Percentiles rank a stretch among this genome's conserved stretches.
Evolutionary conservation across 2,888 invertebrate genomes (phyloP).

Genomic region (Tipula confusa): DNA sequence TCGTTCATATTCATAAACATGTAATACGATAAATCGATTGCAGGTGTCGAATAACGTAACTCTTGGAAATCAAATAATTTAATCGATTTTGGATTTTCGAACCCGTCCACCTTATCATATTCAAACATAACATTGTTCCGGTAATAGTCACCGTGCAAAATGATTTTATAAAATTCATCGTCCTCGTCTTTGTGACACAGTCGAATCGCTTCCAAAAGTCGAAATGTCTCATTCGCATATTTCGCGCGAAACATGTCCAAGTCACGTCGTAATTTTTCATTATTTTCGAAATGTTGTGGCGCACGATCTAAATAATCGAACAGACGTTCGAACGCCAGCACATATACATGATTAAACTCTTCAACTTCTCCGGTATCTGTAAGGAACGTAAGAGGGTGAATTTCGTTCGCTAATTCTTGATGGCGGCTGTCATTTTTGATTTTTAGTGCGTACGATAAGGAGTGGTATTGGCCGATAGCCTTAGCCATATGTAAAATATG

Average conservation of each 20-base stretch:
- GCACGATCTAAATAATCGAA: slow-evolving; percentile 42
- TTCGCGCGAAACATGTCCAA: slow-evolving; percentile 40
- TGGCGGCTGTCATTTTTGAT: slow-evolving; percentile 40
- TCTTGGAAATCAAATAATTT: slow-evolving; percentile 49
- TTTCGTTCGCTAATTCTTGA: slow-evolving; percentile 39
- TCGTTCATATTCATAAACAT: slow-evolving; percentile 45
- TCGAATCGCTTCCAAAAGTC: slow-evolving; percentile 43
- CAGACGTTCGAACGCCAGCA: slow-evolving; percentile 45
- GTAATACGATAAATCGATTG: slow-evolving; percentile 46
- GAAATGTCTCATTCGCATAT: slow-evolving; percentile 42
- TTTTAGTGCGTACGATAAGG: slow-evolving; percentile 43
- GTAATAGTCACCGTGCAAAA: slow-evolving; percentile 48
- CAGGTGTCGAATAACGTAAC: slow-evolving; percentile 44
- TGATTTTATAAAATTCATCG: slow-evolving; percentile 40
- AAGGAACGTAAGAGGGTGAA: slow-evolving; percentile 41
- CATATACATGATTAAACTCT: slow-evolving; percentile 41
- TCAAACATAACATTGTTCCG: slow-evolving; percentile 48
- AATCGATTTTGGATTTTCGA: slow-evolving; percentile 38
- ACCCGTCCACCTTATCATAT: slow-evolving; percentile 37
- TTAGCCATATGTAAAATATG: slow-evolving; percentile 43
- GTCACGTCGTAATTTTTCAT: slow-evolving; percentile 36
- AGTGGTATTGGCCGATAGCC: slow-evolving; percentile 44
- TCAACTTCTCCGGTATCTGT: neutral
- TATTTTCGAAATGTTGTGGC: neutral
- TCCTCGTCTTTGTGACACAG: slow-evolving; percentile 39